A percentile compares a stretch with the other conserved stretches of the same genome.
Evolutionary conservation across 2,113 vertebrate species (phyloP).

Genomic region (Arothron firmamentum): DNA sequence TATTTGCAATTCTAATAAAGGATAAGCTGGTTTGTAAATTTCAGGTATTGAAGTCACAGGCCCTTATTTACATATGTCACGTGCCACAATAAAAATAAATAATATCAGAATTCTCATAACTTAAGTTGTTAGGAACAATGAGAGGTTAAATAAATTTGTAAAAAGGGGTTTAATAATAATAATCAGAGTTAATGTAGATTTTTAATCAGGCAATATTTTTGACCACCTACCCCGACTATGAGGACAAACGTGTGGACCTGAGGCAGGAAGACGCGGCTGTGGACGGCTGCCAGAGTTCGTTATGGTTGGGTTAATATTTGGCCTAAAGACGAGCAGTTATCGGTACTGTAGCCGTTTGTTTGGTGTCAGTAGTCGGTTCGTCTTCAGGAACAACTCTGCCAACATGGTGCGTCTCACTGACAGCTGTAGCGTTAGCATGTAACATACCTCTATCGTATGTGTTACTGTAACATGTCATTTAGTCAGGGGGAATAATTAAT

Average conservation of each 20-base stretch:
- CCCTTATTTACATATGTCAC: too few species aligned
- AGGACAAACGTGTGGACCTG: not conserved
- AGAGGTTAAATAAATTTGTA: too few species aligned
- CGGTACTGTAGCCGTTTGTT: slow-evolving; percentile 27
- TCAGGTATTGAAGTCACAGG: too few species aligned
- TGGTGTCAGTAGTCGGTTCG: not conserved
- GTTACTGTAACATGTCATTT: not conserved
- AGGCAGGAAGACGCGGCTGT: not conserved
- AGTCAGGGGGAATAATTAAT: too few species aligned
- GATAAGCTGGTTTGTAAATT: not conserved
- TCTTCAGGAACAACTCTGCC: slow-evolving; percentile 22
- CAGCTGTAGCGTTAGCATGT: slow-evolving; percentile 14
- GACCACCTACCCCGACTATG: slow-evolving; percentile 40
- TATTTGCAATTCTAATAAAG: slow-evolving; percentile 6
- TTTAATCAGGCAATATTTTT: slow-evolving; percentile 61
- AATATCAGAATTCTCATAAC: too few species aligned
- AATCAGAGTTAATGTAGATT: slow-evolving; percentile 1
- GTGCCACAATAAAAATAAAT: too few species aligned
- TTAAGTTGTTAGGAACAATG: too few species aligned
- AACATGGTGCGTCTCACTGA: slow-evolving; percentile 69
- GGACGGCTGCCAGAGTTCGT: not conserved
- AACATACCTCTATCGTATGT: not conserved
- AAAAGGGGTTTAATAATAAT: too few species aligned
- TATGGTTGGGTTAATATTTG: slow-evolving; percentile 74
- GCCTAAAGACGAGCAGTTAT: slow-evolving; percentile 28